Percentiles rank a stretch among this genome's conserved stretches.
Conservation (phyloP, 2,888 invertebrate genomes). For the Zonitis immaculata region DNA sequence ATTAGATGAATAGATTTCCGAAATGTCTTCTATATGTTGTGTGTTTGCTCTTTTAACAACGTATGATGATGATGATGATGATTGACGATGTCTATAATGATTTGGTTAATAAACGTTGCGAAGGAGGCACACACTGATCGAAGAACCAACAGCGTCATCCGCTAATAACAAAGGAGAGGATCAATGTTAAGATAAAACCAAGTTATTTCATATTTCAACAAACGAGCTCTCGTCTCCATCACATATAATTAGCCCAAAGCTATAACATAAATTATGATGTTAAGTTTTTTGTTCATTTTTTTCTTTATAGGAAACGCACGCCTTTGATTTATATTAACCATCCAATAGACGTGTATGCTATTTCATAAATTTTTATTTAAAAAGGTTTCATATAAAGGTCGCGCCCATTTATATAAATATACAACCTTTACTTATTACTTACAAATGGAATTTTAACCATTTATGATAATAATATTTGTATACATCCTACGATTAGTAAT, state of each 20-base stretch:
- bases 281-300: too few relatives aligned
- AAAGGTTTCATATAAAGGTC: constrained; percentile 22
- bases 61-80: too few relatives aligned
- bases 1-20: constrained; percentile 3
- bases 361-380: constrained; percentile 25
- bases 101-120: constrained; percentile 21
- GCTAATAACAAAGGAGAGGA: constrained; percentile 44
- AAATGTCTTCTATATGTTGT: constrained; percentile 19
- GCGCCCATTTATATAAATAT: constrained; percentile 11
- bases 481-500: constrained; percentile 4
- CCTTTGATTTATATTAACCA: constrained; percentile 42
- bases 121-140: constrained; percentile 20
- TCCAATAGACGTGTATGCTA: constrained; percentile 26
- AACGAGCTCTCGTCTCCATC: constrained; percentile 45
- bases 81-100: constrained; percentile 12
- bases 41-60: constrained; percentile 5
- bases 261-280: constrained; percentile 49
- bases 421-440: too few relatives aligned
- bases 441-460: constrained; percentile 10
- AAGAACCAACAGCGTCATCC: constrained; percentile 34
- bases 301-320: constrained; percentile 46
- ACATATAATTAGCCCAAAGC: constrained; percentile 48
- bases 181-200: constrained; percentile 38
- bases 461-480: too few relatives aligned
- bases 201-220: constrained; percentile 49